A percentile compares a stretch with the other conserved stretches of the same genome.
Conservation (phyloP, 1,140 invertebrate genomes). For the Tetramorium parvispinum region DNA sequence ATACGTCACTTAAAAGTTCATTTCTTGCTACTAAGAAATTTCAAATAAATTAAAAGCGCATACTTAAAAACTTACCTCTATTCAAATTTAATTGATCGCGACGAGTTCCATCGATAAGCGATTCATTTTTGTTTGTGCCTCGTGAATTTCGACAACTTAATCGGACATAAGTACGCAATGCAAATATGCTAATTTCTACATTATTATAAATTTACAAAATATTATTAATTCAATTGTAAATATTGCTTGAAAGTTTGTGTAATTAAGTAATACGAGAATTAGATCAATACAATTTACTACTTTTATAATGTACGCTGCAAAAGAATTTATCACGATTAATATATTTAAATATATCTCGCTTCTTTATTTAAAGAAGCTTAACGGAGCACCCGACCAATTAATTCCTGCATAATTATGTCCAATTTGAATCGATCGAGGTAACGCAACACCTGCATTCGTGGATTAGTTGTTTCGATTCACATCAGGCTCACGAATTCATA, state of each 20-base stretch:
- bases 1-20: neutral
- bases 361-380: neutral
- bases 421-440: neutral
- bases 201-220: too few relatives aligned
- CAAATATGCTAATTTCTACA: neutral
- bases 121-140: neutral
- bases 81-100: neutral
- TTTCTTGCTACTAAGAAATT: neutral
- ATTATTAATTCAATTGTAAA: too few relatives aligned
- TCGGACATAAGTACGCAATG: neutral
- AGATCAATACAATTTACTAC: neutral
- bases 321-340: neutral
- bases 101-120: neutral
- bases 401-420: neutral
- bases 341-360: neutral
- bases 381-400: neutral
- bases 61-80: neutral
- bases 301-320: too few relatives aligned
- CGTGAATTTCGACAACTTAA: neutral
- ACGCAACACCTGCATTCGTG: neutral
- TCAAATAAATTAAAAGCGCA: slow-evolving; percentile 8
- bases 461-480: neutral
- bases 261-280: neutral
- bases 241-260: neutral
- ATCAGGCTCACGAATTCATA: neutral